A percentile compares a stretch with the other conserved stretches of the same genome.
These are phyloP conservation scores for Hydriomena furcata DNA, from an alignment of 2,888 invertebrate species.

Conservation along the genomic window DNA sequence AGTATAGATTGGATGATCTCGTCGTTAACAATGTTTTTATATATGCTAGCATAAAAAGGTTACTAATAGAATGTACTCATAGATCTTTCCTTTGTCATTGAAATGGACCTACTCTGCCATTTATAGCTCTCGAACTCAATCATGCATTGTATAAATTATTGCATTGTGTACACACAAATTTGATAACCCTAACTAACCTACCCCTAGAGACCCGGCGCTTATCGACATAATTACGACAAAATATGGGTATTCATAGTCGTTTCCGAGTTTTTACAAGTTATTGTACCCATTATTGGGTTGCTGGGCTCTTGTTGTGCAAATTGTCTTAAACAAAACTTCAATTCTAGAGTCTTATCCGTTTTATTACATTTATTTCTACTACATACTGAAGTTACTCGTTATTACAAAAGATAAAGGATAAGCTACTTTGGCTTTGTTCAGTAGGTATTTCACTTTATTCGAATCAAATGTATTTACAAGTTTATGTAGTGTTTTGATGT, in stretches of 20 bases:
- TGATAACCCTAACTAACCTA: constrained; percentile 53
- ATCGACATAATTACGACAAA: constrained; percentile 35
- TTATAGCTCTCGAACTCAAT: constrained; percentile 11
- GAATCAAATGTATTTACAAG: too few relatives aligned
- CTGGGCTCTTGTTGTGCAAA: constrained; percentile 10
- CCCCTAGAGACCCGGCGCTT: constrained; percentile 42
- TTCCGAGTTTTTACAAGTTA: constrained; percentile 49
- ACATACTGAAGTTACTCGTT: too few relatives aligned
- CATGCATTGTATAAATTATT: constrained; percentile 23
- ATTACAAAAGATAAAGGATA: too few relatives aligned
- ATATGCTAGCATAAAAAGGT: too few relatives aligned
- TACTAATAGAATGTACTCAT: too few relatives aligned
- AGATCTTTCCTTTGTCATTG: constrained; percentile 5
- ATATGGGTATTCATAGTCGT: constrained; percentile 41
- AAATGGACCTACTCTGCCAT: constrained; percentile 2
- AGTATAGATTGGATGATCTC: too few relatives aligned
- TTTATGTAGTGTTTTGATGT: too few relatives aligned
- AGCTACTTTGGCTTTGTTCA: too few relatives aligned
- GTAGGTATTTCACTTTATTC: too few relatives aligned
- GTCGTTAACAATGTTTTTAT: too few relatives aligned
- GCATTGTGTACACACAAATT: constrained; percentile 32
- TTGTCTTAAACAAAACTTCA: not conserved
- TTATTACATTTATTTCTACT: not conserved
- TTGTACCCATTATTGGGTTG: constrained; percentile 38
- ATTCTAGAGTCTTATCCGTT: not conserved